Conservation (phyloP, 2,888 invertebrate genomes). For the Cremastobaeus sp. region DNA sequence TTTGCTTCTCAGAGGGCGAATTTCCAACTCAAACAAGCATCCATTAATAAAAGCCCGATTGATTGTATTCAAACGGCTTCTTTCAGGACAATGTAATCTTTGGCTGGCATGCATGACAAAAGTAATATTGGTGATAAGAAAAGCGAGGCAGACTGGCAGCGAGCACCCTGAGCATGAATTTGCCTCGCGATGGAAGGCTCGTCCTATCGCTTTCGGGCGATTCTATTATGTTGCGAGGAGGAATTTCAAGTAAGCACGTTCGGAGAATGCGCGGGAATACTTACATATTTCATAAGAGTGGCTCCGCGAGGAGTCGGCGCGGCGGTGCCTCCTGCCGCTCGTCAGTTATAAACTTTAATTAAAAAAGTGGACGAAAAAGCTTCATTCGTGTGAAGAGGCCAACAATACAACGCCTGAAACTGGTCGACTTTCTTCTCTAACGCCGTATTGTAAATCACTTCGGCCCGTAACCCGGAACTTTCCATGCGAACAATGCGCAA, state of each 20-base stretch:
- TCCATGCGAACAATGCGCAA: constrained; percentile 39
- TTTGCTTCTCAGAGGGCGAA: too few relatives aligned
- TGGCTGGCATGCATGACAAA: constrained; percentile 52
- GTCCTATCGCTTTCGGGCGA: constrained; percentile 58
- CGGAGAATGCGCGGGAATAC: constrained; percentile 60
- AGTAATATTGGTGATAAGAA: constrained; percentile 58
- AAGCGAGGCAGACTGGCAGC: constrained; percentile 37
- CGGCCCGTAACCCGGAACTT: constrained; percentile 16
- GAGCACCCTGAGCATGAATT: constrained; percentile 51
- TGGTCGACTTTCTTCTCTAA: constrained; percentile 37
- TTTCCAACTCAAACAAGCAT: constrained; percentile 31
- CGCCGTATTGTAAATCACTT: constrained; percentile 38
- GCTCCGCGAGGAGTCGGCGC: constrained; percentile 22
- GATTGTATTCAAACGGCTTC: too few relatives aligned
- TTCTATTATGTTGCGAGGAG: constrained; percentile 57
- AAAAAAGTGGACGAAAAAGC: constrained; percentile 49
- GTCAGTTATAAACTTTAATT: constrained; percentile 58
- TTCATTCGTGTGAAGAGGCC: constrained; percentile 12
- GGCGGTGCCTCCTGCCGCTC: constrained; percentile 15
- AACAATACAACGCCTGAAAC: constrained; percentile 38
- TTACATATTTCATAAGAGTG: constrained; percentile 65
- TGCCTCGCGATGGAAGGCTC: constrained; percentile 56
- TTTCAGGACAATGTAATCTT: constrained; percentile 47
- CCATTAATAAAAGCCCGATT: too few relatives aligned
- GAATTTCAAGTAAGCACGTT: constrained; percentile 64